Evolutionary conservation across 2,888 invertebrate genomes (phyloP).

Genomic region (Acanthosepion esculentum): DNA sequence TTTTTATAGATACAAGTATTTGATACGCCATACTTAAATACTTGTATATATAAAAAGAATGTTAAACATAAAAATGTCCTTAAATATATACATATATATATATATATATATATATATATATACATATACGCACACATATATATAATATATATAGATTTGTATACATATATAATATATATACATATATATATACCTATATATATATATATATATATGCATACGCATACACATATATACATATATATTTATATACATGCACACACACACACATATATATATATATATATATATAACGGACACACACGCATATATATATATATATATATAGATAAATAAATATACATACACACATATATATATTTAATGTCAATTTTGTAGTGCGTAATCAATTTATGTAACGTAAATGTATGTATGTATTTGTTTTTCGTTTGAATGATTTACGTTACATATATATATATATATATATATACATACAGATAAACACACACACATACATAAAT

Average conservation of each 20-base stretch:
- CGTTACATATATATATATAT: background rate
- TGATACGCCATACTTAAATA: too few relatives aligned
- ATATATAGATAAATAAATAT: background rate
- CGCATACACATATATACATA: background rate
- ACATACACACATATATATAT: background rate
- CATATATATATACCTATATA: too few relatives aligned
- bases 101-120: constrained; percentile 33
- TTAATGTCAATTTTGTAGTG: too few relatives aligned
- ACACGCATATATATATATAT: background rate
- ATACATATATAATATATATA: too few relatives aligned
- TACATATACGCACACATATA: background rate
- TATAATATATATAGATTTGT: background rate
- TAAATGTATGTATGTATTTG: too few relatives aligned
- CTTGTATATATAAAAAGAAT: too few relatives aligned
- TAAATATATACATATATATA: too few relatives aligned
- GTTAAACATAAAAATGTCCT: too few relatives aligned
- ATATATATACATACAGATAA: background rate
- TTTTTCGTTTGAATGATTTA: too few relatives aligned
- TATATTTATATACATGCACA: background rate
- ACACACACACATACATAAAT: background rate
- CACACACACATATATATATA: too few relatives aligned
- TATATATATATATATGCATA: background rate
- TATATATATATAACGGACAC: background rate
- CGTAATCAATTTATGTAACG: too few relatives aligned
- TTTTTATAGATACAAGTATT: too few relatives aligned